phyloP scores from a whole-genome alignment of 2,113 vertebrate genomes.

The Gymnobelideus leadbeateri region DNA sequence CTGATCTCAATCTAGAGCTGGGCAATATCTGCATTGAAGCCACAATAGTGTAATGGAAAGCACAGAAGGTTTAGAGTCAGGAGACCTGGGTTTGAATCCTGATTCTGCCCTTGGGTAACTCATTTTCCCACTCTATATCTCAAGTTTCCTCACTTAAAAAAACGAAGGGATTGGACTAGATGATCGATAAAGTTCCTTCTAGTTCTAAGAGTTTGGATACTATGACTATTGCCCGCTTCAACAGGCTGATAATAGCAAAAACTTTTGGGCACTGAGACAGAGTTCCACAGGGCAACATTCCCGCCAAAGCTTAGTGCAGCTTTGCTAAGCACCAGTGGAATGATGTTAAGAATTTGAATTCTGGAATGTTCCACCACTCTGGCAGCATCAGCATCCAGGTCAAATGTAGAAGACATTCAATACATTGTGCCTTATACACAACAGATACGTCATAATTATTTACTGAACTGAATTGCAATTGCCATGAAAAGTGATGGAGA shows the following conservation, averaged over 20 bases:
- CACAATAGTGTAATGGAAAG: neutral
- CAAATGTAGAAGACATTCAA: neutral
- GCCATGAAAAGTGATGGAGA: neutral
- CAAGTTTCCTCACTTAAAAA: neutral
- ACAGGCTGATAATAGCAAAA: neutral
- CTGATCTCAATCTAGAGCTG: neutral
- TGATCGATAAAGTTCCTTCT: neutral
- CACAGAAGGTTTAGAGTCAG: neutral
- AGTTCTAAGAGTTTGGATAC: neutral
- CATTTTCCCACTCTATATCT: neutral
- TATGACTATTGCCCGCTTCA: neutral
- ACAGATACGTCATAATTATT: neutral
- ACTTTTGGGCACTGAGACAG: neutral
- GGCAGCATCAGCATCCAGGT: neutral
- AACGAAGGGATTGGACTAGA: neutral
- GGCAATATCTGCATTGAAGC: neutral
- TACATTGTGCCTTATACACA: neutral
- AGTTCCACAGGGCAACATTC: neutral
- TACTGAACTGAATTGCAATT: neutral
- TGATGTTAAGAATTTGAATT: neutral
- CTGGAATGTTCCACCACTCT: neutral
- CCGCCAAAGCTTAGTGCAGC: neutral
- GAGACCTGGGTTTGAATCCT: neutral
- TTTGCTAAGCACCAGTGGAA: neutral
- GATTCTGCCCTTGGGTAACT: neutral